Conservation (phyloP, 2,888 invertebrate genomes). For the Apamea crenata region DNA sequence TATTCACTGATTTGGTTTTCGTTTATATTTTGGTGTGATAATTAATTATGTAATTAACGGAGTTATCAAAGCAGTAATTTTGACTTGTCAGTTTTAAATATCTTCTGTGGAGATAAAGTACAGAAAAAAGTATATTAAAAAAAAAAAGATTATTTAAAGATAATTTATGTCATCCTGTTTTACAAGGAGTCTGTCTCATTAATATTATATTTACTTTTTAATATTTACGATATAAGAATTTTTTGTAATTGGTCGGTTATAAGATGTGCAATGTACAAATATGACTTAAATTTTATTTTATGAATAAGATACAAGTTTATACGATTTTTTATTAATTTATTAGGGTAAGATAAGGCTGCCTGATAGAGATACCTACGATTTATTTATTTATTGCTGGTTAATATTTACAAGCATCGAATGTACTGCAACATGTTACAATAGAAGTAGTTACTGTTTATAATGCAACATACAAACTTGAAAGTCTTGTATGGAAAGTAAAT, state of each 20-base stretch:
- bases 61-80: neutral
- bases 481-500: neutral
- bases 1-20: neutral
- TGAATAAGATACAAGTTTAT: neutral
- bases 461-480: neutral
- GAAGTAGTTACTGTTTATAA: neutral
- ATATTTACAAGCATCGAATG: neutral
- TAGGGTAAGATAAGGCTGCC: neutral
- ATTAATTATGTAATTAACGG: neutral
- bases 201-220: neutral
- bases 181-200: neutral
- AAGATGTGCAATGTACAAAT: constrained; percentile 45
- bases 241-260: constrained; percentile 6
- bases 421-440: neutral
- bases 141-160: neutral
- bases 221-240: neutral
- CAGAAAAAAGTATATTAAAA: neutral
- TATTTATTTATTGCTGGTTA: constrained; percentile 8
- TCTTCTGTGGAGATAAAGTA: constrained; percentile 19
- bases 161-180: neutral
- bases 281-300: constrained; percentile 2
- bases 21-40: neutral
- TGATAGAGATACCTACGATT: neutral
- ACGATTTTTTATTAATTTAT: constrained; percentile 8
- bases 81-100: neutral